Conservation (phyloP, 2,888 invertebrate genomes). For the Cybosia mesomella region DNA sequence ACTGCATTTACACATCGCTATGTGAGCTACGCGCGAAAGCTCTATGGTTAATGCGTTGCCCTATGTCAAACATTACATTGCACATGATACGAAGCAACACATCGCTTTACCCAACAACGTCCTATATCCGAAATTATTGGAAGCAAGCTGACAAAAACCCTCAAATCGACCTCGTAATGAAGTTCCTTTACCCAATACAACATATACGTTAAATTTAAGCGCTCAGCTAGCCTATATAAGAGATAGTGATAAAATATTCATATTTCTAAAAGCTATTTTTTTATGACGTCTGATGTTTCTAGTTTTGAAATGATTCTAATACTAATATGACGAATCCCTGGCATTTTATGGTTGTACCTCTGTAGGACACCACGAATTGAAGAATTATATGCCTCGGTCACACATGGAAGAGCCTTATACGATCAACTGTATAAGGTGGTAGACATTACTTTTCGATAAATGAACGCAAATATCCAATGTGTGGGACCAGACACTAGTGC, state of each 20-base stretch:
- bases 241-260: conserved; percentile 39
- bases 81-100: conserved; percentile 78
- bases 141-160: conserved; percentile 56
- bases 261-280: conserved; percentile 68
- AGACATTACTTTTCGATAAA: conserved; percentile 15
- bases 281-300: conserved; percentile 49
- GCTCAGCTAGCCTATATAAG: conserved; percentile 55
- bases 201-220: conserved; percentile 46
- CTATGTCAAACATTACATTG: conserved; percentile 60
- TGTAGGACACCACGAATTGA: conserved; percentile 55
- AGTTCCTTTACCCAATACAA: conserved; percentile 37
- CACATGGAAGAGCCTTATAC: conserved; percentile 29
- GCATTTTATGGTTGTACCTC: conserved; percentile 49
- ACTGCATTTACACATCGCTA: conserved; percentile 76
- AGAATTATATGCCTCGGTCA: conserved; percentile 31
- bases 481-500: conserved; percentile 61
- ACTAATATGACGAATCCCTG: conserved; percentile 65
- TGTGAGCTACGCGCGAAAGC: conserved; percentile 76
- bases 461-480: conserved; percentile 21
- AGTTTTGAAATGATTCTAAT: conserved; percentile 56
- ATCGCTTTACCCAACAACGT: conserved; percentile 62
- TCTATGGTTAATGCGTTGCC: conserved; percentile 60
- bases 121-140: conserved; percentile 60
- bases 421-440: conserved; percentile 20
- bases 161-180: conserved; percentile 31